Conservation (phyloP, 2,888 invertebrate genomes). For the Acheta domesticus region DNA sequence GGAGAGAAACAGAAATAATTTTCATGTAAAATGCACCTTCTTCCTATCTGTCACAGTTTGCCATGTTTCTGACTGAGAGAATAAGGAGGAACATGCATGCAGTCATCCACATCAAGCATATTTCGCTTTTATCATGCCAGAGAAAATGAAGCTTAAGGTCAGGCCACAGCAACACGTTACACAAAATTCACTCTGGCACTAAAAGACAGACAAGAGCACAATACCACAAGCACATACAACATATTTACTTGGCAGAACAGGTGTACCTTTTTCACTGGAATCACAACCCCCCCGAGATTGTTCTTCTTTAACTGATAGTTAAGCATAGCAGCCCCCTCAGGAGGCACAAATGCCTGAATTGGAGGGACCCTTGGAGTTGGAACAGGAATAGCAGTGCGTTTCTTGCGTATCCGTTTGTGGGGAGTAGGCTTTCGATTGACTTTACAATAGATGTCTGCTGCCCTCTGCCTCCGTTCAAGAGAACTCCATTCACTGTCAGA, state of each 20-base stretch:
- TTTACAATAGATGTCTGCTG: slow-evolving; percentile 60
- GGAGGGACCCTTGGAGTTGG: slow-evolving; percentile 79
- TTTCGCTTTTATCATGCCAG: slow-evolving; percentile 6
- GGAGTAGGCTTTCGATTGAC: slow-evolving; percentile 65
- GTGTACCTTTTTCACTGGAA: slow-evolving; percentile 46
- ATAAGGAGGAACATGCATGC: neutral
- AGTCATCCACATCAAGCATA: neutral
- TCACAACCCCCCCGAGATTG: slow-evolving; percentile 47
- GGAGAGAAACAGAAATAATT: too few species aligned
- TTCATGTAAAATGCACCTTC: too few species aligned
- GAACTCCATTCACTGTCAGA: slow-evolving; percentile 88
- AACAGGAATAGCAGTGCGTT: slow-evolving; percentile 76
- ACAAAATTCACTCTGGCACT: neutral
- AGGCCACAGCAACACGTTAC: neutral
- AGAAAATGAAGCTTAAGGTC: neutral
- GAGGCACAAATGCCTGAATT: slow-evolving; percentile 38
- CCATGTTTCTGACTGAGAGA: too few species aligned
- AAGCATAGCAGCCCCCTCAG: slow-evolving; percentile 45
- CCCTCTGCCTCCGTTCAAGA: slow-evolving; percentile 59
- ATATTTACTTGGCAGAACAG: neutral
- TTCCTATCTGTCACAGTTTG: too few species aligned
- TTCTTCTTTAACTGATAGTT: slow-evolving; percentile 48
- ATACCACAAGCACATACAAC: neutral
- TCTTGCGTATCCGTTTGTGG: slow-evolving; percentile 69
- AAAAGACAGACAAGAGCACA: slow-evolving; percentile 18